Evolutionary conservation across 2,113 vertebrate species (phyloP), one percentile per base, ranked within the genome.

Genomic region (Amazona vittata): DNA sequence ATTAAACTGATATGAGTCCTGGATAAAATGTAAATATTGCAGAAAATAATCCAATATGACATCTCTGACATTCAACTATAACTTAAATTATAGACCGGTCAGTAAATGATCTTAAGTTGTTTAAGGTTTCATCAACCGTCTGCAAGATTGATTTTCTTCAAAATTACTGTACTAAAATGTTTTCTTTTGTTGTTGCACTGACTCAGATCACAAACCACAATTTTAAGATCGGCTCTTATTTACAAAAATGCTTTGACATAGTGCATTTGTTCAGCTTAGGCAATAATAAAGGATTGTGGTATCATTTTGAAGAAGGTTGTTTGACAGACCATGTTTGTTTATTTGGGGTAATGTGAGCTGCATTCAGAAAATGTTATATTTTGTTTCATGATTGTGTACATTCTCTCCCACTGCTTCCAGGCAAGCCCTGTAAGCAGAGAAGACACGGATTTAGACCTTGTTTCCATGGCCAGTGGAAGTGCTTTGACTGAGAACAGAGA

Each of bases 341-440:
- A 98, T 97, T 98, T 98, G 97, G 96, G 90, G 98, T 98, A 98
- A 98, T 97, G 95, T 98, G 98, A 98, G 96, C 98, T 97, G 96
- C 96, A 95, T 98, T 97, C 96, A 98, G 98, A 98, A 98, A 98
- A 98, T 98, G 97, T 98, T 97, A 98, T 98, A 98, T 98, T 98
- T 98, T 98, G 98, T 98, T 98, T 98, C 97, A 98, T 98, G 97
- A 97, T 98, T 98, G 98, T 98, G 98, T 98, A 98, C 97, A 98
- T 98, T 98, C 97, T 98, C 97, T 98, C 97, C 98, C 95, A 95
- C 96, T 98, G 98, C 97, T 98, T 97, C 96, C 97, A 99, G 99
- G 98, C 98, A 97, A 98, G 97, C 94, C 91, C 96, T 96, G 98
- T 98, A 97, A 97, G 98, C 94, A 98, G 98, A 98, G 98, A 98